Percentiles rank a stretch among this genome's conserved stretches.
phyloP scores from a whole-genome alignment of 64 coral and sea anemone genomes.

The Acropora tenuis region DNA sequence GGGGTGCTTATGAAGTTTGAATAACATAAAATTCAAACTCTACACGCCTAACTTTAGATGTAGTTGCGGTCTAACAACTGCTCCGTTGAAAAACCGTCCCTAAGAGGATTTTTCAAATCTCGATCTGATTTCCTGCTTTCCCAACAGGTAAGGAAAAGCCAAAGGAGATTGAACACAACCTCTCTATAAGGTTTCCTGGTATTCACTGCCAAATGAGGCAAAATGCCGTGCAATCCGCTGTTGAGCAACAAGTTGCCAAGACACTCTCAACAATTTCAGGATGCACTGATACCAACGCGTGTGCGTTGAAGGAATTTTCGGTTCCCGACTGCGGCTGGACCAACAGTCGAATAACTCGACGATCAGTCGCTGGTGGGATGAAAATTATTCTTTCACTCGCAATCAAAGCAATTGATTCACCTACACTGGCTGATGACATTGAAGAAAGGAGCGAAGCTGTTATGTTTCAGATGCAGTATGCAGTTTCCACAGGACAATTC shows the following conservation, averaged over 20 bases:
- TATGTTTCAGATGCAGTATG: constrained; percentile 46
- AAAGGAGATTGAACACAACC: neutral
- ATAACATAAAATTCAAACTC: too few relatives aligned
- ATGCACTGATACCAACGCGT: neutral
- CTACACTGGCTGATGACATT: neutral
- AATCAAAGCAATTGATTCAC: neutral
- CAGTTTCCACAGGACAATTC: constrained; percentile 26
- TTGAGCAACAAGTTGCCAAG: neutral
- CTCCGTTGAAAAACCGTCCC: neutral
- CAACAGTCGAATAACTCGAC: neutral
- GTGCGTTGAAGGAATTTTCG: neutral
- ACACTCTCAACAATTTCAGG: constrained; percentile 28
- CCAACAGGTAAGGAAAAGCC: neutral
- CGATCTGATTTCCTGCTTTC: neutral
- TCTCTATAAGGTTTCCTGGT: neutral
- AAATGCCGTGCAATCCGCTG: neutral
- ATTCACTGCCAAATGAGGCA: neutral
- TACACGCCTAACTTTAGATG: too few relatives aligned
- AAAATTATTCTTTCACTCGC: neutral
- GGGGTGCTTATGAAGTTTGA: too few relatives aligned
- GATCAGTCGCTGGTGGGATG: neutral
- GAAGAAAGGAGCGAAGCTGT: constrained; percentile 41
- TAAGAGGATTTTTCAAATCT: neutral
- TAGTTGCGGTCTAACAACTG: too few relatives aligned
- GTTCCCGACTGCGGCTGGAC: neutral